Evolutionary conservation across 2,888 invertebrate genomes (phyloP).

Genomic region (Synergus japonicus): DNA sequence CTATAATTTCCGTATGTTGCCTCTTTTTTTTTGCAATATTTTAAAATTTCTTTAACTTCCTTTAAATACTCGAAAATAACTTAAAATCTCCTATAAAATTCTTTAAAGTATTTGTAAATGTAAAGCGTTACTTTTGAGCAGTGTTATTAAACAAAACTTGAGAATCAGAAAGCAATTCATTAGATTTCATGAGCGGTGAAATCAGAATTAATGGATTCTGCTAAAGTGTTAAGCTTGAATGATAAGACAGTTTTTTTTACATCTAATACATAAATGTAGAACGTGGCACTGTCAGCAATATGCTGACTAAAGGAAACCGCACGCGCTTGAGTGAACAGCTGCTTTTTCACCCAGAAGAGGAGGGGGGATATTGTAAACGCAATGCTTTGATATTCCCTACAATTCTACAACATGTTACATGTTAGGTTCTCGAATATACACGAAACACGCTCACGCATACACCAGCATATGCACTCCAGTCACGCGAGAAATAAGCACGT

Average conservation of each 20-base stretch:
- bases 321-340: conserved; percentile 69
- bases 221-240: conserved; percentile 3
- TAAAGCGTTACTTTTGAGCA: neutral
- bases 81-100: too few species aligned
- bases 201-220: conserved; percentile 6
- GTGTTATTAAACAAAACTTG: neutral
- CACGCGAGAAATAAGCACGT: conserved; percentile 68
- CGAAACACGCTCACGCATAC: conserved; percentile 63
- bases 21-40: too few species aligned
- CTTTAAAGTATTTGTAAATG: neutral
- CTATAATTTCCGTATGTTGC: neutral
- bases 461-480: conserved; percentile 59
- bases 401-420: conserved; percentile 49
- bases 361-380: conserved; percentile 68
- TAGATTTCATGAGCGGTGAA: conserved; percentile 7
- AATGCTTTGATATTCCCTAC: conserved; percentile 61
- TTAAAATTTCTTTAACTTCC: too few species aligned
- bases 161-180: neutral
- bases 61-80: too few species aligned
- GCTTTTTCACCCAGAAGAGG: conserved; percentile 63
- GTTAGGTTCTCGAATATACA: conserved; percentile 53
- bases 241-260: conserved; percentile 18
- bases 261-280: conserved; percentile 4
- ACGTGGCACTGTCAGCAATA: conserved; percentile 51
- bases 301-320: conserved; percentile 64